Evolutionary conservation across 2,888 invertebrate species (phyloP).

Genomic region (Neuroscelio doddi): DNA sequence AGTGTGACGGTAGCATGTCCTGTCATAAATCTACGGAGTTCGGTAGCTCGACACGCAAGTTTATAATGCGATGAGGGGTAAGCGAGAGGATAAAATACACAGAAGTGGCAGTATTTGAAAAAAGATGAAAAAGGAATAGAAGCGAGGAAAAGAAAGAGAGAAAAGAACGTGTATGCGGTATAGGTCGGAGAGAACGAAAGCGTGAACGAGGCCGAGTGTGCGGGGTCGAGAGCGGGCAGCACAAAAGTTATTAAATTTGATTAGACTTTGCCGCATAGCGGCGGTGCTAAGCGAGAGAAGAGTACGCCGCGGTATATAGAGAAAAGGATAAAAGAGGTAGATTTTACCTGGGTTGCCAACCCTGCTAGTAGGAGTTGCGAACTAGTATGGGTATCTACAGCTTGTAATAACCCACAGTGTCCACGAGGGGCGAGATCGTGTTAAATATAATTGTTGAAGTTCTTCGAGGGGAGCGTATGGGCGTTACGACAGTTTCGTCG

Average conservation of each 20-base stretch:
- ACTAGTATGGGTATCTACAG: slow-evolving; percentile 56
- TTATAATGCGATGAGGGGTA: slow-evolving; percentile 59
- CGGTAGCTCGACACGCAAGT: slow-evolving; percentile 53
- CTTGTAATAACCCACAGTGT: slow-evolving; percentile 50
- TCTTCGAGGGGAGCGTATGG: slow-evolving; percentile 55
- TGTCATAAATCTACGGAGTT: slow-evolving; percentile 64
- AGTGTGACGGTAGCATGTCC: slow-evolving; percentile 57
- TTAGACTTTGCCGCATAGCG: slow-evolving; percentile 64
- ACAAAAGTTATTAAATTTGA: slow-evolving; percentile 71
- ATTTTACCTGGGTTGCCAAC: slow-evolving; percentile 60
- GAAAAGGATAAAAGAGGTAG: slow-evolving; percentile 52
- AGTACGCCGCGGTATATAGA: slow-evolving; percentile 45
- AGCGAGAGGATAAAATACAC: slow-evolving; percentile 37
- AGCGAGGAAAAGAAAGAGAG: slow-evolving; percentile 8
- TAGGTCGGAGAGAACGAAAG: slow-evolving; percentile 43
- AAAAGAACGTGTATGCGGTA: too few species aligned
- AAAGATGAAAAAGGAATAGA: slow-evolving; percentile 2
- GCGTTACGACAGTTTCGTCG: slow-evolving; percentile 62
- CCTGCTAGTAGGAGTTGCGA: slow-evolving; percentile 58
- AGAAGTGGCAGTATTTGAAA: slow-evolving; percentile 3
- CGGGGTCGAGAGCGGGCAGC: slow-evolving; percentile 49
- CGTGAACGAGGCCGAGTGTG: slow-evolving; percentile 15
- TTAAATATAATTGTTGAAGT: slow-evolving; percentile 70
- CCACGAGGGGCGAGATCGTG: slow-evolving; percentile 56
- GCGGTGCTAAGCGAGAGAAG: slow-evolving; percentile 50